A percentile compares a stretch with the other conserved stretches of the same genome.
These are phyloP conservation scores for Coelopa pilipes DNA, from an alignment of 2,888 invertebrate species.

Conservation along the genomic window DNA sequence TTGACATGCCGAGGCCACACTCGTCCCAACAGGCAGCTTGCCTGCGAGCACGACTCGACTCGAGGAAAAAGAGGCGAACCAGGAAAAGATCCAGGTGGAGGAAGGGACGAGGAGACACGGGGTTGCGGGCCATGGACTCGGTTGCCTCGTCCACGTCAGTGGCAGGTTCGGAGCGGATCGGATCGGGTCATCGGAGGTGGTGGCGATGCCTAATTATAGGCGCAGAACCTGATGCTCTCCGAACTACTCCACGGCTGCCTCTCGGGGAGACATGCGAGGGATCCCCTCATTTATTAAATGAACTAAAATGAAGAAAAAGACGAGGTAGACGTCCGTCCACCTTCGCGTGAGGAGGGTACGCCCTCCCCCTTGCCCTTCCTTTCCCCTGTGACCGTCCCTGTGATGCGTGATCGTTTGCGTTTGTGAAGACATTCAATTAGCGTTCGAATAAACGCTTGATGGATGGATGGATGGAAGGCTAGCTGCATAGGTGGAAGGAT, in stretches of 20 bases:
- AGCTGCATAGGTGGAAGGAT: too few species aligned
- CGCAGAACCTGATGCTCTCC: constrained; percentile 28
- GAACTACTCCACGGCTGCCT: background rate
- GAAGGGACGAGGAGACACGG: too few species aligned
- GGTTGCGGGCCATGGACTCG: background rate
- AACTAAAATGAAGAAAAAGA: too few species aligned
- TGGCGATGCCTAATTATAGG: constrained; percentile 31
- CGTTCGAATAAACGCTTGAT: constrained; percentile 1
- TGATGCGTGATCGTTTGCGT: background rate
- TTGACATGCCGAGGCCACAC: constrained; percentile 38
- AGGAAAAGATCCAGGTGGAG: too few species aligned
- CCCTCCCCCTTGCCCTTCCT: background rate
- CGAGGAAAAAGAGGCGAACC: too few species aligned
- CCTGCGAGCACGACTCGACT: too few species aligned
- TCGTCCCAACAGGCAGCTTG: background rate
- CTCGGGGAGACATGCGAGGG: background rate
- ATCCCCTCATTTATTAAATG: too few species aligned
- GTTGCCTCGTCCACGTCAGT: background rate
- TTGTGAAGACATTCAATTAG: constrained; percentile 34
- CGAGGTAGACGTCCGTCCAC: too few species aligned
- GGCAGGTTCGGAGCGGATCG: background rate
- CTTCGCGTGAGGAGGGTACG: too few species aligned
- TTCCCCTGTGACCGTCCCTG: background rate
- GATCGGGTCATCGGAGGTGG: constrained; percentile 1
- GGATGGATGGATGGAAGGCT: too few species aligned